Evolutionary conservation across 2,888 invertebrate species (phyloP).

Genomic region (Leistus spinibarbis): DNA sequence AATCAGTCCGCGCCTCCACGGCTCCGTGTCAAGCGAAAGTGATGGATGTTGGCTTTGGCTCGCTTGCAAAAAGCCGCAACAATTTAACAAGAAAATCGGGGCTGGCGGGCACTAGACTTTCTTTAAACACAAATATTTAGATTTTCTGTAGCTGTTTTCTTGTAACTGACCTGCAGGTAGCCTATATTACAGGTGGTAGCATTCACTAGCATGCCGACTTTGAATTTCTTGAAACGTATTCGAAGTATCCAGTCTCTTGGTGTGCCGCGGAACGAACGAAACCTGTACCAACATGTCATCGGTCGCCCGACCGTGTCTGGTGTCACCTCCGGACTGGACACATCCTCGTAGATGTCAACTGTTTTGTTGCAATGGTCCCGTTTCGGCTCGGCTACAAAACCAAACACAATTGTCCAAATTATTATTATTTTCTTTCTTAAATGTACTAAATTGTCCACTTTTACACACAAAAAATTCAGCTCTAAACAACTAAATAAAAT

Average conservation of each 20-base stretch:
- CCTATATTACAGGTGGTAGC: conserved; percentile 88
- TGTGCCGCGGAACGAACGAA: conserved; percentile 84
- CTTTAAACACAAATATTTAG: background rate
- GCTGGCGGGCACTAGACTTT: background rate
- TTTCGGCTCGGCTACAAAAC: conserved; percentile 68
- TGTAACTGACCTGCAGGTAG: conserved; percentile 76
- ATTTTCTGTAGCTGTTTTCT: background rate
- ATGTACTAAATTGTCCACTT: too few relatives aligned
- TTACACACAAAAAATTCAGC: too few relatives aligned
- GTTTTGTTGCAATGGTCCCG: conserved; percentile 93
- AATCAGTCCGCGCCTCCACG: too few relatives aligned
- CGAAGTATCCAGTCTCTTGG: conserved; percentile 90
- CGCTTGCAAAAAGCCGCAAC: too few relatives aligned
- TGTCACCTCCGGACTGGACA: conserved; percentile 85
- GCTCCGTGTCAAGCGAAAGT: too few relatives aligned
- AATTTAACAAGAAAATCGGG: too few relatives aligned
- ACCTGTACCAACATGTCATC: conserved; percentile 88
- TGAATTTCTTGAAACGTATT: conserved; percentile 90
- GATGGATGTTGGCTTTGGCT: too few relatives aligned
- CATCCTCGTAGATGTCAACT: conserved; percentile 91
- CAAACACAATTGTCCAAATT: too few relatives aligned
- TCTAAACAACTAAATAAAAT: too few relatives aligned
- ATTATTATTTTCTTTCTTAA: background rate
- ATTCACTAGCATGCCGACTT: conserved; percentile 85
- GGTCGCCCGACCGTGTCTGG: conserved; percentile 82